Conservation (phyloP, 2,797 vertebrate genomes). For the Hafferia zeledoni region DNA sequence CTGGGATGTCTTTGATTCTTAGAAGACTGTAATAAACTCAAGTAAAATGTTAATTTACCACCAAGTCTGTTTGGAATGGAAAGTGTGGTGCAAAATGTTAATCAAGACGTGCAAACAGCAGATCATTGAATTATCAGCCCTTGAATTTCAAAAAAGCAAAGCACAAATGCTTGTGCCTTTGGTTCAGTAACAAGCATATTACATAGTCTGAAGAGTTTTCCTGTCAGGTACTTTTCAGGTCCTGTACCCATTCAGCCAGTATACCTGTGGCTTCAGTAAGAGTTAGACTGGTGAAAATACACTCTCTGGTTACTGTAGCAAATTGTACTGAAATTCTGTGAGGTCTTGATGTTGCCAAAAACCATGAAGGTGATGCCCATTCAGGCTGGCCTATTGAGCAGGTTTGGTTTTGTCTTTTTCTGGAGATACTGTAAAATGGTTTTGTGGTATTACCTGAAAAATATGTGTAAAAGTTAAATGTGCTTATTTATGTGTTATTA, state of each 20-base stretch:
- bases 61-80: not conserved
- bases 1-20: not conserved
- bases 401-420: not conserved
- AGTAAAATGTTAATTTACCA: not conserved
- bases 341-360: not conserved
- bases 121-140: not conserved
- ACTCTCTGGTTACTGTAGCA: not conserved
- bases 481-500: slow-evolving; percentile 53
- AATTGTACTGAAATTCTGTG: not conserved
- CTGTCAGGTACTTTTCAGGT: not conserved
- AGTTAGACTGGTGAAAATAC: not conserved
- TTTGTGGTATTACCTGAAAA: not conserved
- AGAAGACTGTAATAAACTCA: not conserved
- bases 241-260: not conserved
- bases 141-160: not conserved
- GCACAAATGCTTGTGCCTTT: not conserved
- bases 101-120: not conserved
- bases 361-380: not conserved
- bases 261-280: not conserved
- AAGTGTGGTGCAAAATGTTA: rapidly evolving
- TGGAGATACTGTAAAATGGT: not conserved
- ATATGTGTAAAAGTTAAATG: not conserved
- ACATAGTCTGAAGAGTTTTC: not conserved
- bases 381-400: rapidly evolving
- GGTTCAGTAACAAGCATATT: not conserved